Percentiles rank a stretch among this genome's conserved stretches.
Conservation (phyloP, 2,888 invertebrate genomes). For the Lysandra bellargus region DNA sequence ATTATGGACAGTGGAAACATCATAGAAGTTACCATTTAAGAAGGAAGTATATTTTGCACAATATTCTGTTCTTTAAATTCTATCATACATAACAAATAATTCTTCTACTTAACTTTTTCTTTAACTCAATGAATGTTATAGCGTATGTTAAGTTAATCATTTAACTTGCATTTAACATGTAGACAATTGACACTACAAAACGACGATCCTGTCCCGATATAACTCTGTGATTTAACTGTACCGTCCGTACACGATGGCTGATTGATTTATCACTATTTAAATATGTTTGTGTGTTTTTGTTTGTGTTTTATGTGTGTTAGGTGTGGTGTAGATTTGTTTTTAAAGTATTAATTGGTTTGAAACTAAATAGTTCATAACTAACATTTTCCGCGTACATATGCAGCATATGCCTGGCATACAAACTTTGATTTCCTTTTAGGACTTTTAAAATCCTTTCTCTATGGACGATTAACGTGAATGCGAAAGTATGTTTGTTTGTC, state of each 20-base stretch:
- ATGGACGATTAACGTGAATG: too few species aligned
- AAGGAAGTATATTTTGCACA: too few species aligned
- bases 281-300: conserved; percentile 23
- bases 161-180: conserved; percentile 29
- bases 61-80: not conserved
- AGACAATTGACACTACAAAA: conserved; percentile 34
- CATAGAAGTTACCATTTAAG: too few species aligned
- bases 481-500: too few species aligned
- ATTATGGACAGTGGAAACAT: too few species aligned
- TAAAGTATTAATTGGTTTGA: too few species aligned
- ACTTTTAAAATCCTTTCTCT: too few species aligned
- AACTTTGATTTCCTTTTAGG: too few species aligned
- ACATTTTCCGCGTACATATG: too few species aligned
- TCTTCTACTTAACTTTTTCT: not conserved
- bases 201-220: conserved; percentile 40
- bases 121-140: not conserved
- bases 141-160: not conserved
- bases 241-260: not conserved
- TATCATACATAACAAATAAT: not conserved
- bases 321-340: not conserved
- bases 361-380: too few species aligned
- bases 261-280: conserved; percentile 25
- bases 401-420: too few species aligned
- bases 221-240: conserved; percentile 32
- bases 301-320: not conserved